phyloP scores from a whole-genome alignment of 2,888 invertebrate genomes.

The Ornithoptera priamus region DNA sequence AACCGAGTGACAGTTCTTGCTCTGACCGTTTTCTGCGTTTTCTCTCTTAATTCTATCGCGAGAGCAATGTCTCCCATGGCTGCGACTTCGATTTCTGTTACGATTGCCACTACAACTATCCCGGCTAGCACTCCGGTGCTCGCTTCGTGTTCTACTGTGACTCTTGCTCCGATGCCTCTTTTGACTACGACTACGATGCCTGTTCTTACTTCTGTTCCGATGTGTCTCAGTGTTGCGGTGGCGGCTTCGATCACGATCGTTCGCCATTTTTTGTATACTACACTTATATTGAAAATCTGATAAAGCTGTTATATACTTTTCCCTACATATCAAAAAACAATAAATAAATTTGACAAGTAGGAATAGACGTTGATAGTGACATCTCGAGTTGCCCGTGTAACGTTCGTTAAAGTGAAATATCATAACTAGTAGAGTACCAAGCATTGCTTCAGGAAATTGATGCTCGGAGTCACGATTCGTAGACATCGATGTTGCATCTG shows the following conservation, averaged over 20 bases:
- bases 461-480: neutral
- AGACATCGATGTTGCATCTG: too few species aligned
- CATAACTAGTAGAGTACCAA: neutral
- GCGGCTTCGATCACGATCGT: constrained; percentile 45
- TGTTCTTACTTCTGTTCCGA: constrained; percentile 33
- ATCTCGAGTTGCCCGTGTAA: neutral
- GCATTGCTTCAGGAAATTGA: neutral
- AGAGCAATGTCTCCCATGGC: constrained; percentile 31
- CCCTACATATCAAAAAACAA: neutral
- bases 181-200: neutral
- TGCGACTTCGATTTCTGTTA: constrained; percentile 22
- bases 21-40: constrained; percentile 13
- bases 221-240: constrained; percentile 34
- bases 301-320: neutral
- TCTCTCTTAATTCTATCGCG: constrained; percentile 18
- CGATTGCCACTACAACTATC: constrained; percentile 30
- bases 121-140: constrained; percentile 33
- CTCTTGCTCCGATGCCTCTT: neutral
- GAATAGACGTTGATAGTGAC: neutral
- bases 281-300: neutral
- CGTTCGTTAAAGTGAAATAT: neutral
- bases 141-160: constrained; percentile 38
- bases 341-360: neutral
- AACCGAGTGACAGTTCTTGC: neutral
- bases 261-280: constrained; percentile 37